Evolutionary conservation across 2,113 vertebrate genomes (phyloP).

Genomic region (Mormoops blainvillei): DNA sequence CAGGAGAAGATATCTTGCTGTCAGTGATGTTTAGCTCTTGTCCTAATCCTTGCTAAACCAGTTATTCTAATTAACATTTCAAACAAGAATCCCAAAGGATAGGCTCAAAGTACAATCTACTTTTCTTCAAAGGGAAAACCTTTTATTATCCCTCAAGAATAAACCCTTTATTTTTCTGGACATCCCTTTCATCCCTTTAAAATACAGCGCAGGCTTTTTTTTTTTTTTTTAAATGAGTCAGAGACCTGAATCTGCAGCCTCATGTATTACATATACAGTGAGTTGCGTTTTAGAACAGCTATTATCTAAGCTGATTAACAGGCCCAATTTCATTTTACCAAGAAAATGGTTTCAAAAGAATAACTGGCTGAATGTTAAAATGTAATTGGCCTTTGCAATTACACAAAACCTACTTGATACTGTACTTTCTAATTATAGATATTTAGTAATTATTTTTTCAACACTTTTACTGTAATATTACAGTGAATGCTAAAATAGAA

Average conservation of each 20-base stretch:
- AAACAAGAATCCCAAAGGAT: conserved; percentile 60
- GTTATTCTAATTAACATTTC: conserved; percentile 67
- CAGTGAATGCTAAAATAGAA: not conserved
- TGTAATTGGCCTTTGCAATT: not conserved
- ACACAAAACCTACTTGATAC: not conserved
- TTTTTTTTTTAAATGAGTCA: no score
- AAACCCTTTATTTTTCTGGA: conserved; percentile 29
- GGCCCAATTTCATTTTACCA: not conserved
- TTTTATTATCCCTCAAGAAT: not conserved
- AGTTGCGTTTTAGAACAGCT: not conserved
- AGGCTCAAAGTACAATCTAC: conserved; percentile 32
- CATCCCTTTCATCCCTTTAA: not conserved
- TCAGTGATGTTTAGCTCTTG: conserved; percentile 35
- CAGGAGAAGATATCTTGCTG: conserved; percentile 23
- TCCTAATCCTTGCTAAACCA: conserved; percentile 55
- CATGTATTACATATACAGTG: not conserved
- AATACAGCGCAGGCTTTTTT: not conserved
- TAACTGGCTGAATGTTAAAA: not conserved
- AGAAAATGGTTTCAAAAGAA: not conserved
- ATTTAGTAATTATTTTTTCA: not conserved
- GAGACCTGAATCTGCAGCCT: not conserved
- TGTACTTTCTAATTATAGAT: not conserved
- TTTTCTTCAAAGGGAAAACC: conserved; percentile 52
- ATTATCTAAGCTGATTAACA: not conserved
- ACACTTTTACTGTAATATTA: not conserved